Evolutionary conservation across 2,888 invertebrate genomes (phyloP).

Genomic region (Caenorhabditis zanzibari): DNA sequence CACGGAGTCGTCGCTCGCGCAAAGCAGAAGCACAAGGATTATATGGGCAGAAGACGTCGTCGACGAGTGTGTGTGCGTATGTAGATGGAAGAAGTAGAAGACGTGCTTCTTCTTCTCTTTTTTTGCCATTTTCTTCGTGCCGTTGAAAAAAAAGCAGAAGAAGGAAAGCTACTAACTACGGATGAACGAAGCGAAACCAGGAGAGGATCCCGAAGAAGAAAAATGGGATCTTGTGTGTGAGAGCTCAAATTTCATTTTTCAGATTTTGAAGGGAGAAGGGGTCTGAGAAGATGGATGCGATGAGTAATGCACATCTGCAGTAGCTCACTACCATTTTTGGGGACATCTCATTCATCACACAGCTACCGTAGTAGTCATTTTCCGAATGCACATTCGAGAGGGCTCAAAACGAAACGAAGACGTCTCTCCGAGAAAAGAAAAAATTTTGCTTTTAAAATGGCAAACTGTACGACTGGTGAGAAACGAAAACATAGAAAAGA

Average conservation of each 20-base stretch:
- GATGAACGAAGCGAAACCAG: conserved; percentile 51
- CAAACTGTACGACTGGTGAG: background rate
- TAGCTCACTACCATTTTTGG: background rate
- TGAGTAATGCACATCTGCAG: conserved; percentile 5
- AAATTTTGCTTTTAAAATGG: background rate
- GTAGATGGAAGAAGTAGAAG: conserved; percentile 39
- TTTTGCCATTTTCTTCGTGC: conserved; percentile 52
- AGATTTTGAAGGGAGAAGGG: background rate
- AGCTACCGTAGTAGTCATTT: background rate
- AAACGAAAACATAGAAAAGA: background rate
- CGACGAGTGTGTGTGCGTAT: conserved; percentile 38
- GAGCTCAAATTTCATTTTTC: conserved; percentile 50
- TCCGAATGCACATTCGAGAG: too few relatives aligned
- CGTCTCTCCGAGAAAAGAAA: too few relatives aligned
- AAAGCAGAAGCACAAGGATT: conserved; percentile 63
- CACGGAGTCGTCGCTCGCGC: conserved; percentile 31
- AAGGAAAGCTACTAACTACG: conserved; percentile 59
- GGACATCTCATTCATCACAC: background rate
- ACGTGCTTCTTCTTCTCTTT: conserved; percentile 53
- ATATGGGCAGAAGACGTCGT: conserved; percentile 58
- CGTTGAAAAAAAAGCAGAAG: conserved; percentile 44
- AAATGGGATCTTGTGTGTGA: conserved; percentile 11
- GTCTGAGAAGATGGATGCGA: background rate
- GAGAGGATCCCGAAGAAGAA: conserved; percentile 7
- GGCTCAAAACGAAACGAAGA: too few relatives aligned